Percentiles rank a stretch among this genome's conserved stretches.
phyloP scores from a whole-genome alignment of 2,113 vertebrate species.

The Indri indri region DNA sequence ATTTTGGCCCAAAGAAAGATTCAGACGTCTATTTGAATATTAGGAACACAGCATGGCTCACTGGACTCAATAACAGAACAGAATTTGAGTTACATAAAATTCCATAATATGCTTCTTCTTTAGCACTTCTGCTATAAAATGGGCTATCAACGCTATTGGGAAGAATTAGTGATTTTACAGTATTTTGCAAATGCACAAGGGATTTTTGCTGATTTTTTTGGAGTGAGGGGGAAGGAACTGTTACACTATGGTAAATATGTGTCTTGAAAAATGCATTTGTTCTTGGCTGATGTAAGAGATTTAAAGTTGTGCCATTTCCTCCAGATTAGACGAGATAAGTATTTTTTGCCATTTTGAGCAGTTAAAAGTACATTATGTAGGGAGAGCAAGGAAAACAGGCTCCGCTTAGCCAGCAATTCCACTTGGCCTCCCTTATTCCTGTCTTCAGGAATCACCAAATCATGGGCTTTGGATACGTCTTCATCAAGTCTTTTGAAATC shows the following conservation, averaged over 20 bases:
- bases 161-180: slow-evolving; percentile 30
- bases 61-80: not conserved
- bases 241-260: not conserved
- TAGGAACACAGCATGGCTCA: slow-evolving; percentile 13
- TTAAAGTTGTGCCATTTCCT: slow-evolving; percentile 3
- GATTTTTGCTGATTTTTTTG: slow-evolving; percentile 13
- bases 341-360: not conserved
- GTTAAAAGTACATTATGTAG: not conserved
- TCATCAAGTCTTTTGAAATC: slow-evolving; percentile 38
- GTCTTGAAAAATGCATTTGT: slow-evolving; percentile 33
- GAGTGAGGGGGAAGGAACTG: not conserved
- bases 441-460: not conserved
- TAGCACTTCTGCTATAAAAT: slow-evolving; percentile 14
- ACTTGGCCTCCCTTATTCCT: not conserved
- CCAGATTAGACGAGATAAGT: not conserved
- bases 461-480: not conserved
- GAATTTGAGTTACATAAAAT: not conserved
- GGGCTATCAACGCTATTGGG: not conserved
- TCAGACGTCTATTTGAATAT: not conserved
- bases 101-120: not conserved
- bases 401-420: not conserved
- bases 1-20: slow-evolving; percentile 63
- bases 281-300: not conserved
- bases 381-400: not conserved
- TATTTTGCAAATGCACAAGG: not conserved